phyloP scores from a whole-genome alignment of 2,888 invertebrate genomes.

The Mythimna ferrago region DNA sequence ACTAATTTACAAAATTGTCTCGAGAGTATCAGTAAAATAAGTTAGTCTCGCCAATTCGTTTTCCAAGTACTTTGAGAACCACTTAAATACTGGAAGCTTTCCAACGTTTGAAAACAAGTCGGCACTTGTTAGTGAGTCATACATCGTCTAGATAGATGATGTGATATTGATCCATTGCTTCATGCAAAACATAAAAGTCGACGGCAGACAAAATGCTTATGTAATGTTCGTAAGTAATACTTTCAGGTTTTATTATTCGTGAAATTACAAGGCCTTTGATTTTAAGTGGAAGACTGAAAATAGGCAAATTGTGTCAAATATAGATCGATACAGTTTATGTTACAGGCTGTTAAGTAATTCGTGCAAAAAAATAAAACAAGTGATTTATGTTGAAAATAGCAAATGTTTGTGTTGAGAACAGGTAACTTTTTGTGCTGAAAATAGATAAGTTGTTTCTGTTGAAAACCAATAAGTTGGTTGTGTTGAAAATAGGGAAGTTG shows the following conservation, averaged over 20 bases:
- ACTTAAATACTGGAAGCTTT: conserved; percentile 41
- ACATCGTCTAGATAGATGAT: conserved; percentile 33
- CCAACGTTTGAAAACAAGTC: conserved; percentile 39
- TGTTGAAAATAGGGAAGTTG: background rate
- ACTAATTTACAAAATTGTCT: background rate
- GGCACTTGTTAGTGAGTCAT: conserved; percentile 18
- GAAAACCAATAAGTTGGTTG: too few relatives aligned
- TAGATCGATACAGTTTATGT: too few relatives aligned
- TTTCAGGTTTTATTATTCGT: conserved; percentile 6
- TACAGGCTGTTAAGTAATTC: too few relatives aligned
- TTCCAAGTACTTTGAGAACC: conserved; percentile 16
- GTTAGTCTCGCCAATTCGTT: conserved; percentile 17
- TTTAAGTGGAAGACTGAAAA: background rate
- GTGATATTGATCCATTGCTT: conserved; percentile 45
- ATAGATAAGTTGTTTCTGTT: too few relatives aligned
- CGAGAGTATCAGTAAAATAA: conserved; percentile 3
- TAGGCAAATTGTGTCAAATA: background rate
- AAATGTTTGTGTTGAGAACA: too few relatives aligned
- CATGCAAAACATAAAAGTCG: conserved; percentile 51
- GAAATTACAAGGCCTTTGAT: background rate
- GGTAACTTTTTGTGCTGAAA: too few relatives aligned
- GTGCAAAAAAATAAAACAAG: too few relatives aligned
- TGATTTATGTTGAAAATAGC: too few relatives aligned
- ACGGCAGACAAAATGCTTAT: conserved; percentile 34
- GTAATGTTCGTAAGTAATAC: conserved; percentile 42